phyloP scores from a whole-genome alignment of 2,113 vertebrate species.

The Orcinus orca region DNA sequence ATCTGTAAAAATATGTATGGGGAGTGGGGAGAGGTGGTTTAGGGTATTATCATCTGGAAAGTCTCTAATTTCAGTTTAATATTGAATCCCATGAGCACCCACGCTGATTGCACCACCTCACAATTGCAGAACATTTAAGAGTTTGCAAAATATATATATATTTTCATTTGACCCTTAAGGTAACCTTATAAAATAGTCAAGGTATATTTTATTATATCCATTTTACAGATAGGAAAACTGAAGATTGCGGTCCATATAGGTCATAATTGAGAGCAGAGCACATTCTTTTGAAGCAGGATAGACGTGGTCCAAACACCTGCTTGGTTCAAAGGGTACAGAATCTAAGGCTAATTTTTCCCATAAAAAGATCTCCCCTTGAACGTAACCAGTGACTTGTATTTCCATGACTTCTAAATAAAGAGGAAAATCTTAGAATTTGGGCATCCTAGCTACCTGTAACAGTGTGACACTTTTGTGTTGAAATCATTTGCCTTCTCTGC shows the following conservation, averaged over 20 bases:
- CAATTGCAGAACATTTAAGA: neutral
- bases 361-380: neutral
- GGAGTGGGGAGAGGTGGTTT: neutral
- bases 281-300: neutral
- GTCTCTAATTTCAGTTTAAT: neutral
- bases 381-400: neutral
- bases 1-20: neutral
- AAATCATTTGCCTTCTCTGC: neutral
- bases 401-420: neutral
- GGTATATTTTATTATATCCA: neutral
- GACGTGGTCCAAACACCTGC: neutral
- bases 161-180: neutral
- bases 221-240: neutral
- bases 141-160: neutral
- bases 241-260: neutral
- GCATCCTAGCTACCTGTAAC: neutral
- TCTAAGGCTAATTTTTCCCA: neutral
- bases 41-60: neutral
- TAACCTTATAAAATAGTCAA: neutral
- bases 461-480: neutral
- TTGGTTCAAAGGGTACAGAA: neutral
- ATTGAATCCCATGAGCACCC: neutral
- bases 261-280: neutral
- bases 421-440: neutral
- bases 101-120: neutral